A percentile compares a stretch with the other conserved stretches of the same genome.
Evolutionary conservation across 2,888 invertebrate species (phyloP).

Genomic region (Trachelus tabidus): DNA sequence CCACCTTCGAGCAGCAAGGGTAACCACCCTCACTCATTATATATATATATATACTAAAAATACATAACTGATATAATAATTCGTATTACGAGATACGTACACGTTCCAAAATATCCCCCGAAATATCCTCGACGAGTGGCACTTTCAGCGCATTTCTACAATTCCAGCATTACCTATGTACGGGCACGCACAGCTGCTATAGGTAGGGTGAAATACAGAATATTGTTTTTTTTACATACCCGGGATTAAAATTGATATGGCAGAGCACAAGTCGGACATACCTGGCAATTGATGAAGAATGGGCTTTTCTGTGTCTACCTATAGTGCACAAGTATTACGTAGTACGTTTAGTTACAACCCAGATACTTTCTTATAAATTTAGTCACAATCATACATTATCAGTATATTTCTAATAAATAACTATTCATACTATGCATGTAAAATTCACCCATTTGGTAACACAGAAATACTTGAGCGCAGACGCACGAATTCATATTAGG

Average conservation of each 20-base stretch:
- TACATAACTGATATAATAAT: constrained; percentile 45
- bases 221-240: not conserved
- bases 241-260: not conserved
- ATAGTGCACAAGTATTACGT: not conserved
- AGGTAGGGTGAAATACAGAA: not conserved
- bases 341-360: not conserved
- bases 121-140: not conserved
- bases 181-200: not conserved
- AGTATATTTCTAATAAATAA: not conserved
- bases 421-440: not conserved
- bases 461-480: not conserved
- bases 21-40: constrained; percentile 21
- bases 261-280: not conserved
- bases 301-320: not conserved
- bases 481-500: not conserved
- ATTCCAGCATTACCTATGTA: not conserved
- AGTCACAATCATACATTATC: not conserved
- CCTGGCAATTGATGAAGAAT: not conserved
- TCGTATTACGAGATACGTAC: constrained; percentile 15
- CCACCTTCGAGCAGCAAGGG: constrained; percentile 48
- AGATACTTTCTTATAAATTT: not conserved
- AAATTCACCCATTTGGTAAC: not conserved
- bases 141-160: not conserved
- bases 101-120: not conserved
- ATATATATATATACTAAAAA: constrained; percentile 32